A percentile compares a stretch with the other conserved stretches of the same genome.
Evolutionary conservation across 2,888 invertebrate genomes (phyloP).

Genomic region (Synanthedon vespiformis): DNA sequence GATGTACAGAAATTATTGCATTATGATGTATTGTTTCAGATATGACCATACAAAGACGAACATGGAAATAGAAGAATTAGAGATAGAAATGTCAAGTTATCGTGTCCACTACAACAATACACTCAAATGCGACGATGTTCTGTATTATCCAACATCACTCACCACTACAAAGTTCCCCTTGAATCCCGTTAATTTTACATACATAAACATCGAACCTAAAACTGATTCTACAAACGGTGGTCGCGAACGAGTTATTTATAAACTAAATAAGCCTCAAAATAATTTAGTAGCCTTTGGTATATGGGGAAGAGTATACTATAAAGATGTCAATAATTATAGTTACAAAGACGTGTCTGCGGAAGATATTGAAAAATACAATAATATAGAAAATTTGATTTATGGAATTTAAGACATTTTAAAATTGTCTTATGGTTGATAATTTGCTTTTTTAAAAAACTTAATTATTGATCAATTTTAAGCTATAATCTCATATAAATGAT

Average conservation of each 20-base stretch:
- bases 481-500: no score
- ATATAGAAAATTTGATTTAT: conserved; percentile 36
- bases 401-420: conserved; percentile 5
- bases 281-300: conserved; percentile 59
- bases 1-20: no score
- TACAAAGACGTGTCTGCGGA: conserved; percentile 23
- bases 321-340: conserved; percentile 50
- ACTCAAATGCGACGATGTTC: conserved; percentile 39
- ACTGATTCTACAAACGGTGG: conserved; percentile 4
- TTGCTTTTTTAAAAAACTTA: no score
- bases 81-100: conserved; percentile 53
- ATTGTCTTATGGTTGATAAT: not conserved
- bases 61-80: conserved; percentile 46
- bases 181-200: conserved; percentile 33
- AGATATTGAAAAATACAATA: conserved; percentile 28
- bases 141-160: conserved; percentile 64
- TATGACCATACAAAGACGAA: conserved; percentile 42
- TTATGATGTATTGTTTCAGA: conserved; percentile 29
- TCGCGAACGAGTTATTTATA: conserved; percentile 23
- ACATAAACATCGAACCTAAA: conserved; percentile 7
- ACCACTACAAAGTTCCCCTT: conserved; percentile 61
- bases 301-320: conserved; percentile 55
- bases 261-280: conserved; percentile 39
- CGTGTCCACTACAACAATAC: conserved; percentile 33
- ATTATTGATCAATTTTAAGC: no score